Evolutionary conservation across 1,140 invertebrate species (phyloP).

Genomic region (Meloidogyne exigua): DNA sequence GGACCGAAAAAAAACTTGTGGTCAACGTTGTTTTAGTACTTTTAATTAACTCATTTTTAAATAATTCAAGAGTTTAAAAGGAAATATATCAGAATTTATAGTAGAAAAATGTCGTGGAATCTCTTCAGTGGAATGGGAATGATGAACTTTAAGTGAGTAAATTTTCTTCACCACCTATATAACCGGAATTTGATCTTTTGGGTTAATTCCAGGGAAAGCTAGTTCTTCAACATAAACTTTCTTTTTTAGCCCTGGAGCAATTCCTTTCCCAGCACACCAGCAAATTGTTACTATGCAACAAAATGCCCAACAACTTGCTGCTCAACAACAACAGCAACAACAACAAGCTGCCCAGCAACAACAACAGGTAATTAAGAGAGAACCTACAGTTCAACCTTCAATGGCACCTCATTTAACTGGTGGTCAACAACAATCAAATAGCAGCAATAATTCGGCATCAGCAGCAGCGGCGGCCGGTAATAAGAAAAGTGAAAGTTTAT

Average conservation of each 20-base stretch:
- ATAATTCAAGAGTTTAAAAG: neutral
- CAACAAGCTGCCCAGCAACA: slow-evolving; percentile 13
- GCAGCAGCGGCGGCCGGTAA: slow-evolving; percentile 27
- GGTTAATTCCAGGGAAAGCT: neutral
- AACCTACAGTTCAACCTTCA: neutral
- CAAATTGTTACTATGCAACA: slow-evolving; percentile 29
- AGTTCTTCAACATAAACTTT: neutral
- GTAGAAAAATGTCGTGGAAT: neutral
- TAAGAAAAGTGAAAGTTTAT: slow-evolving; percentile 4
- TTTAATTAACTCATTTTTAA: too few species aligned
- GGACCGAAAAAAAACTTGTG: neutral
- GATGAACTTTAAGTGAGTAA: neutral
- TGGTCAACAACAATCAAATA: neutral
- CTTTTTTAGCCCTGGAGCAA: slow-evolving; percentile 16
- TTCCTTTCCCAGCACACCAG: slow-evolving; percentile 13
- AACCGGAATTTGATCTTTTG: neutral
- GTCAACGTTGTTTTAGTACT: neutral
- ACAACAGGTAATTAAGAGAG: slow-evolving; percentile 18
- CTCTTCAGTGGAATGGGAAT: slow-evolving; percentile 1
- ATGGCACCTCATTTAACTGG: neutral
- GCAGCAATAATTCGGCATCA: slow-evolving; percentile 11
- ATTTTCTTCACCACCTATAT: neutral
- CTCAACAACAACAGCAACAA: slow-evolving; percentile 14
- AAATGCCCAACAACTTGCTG: slow-evolving; percentile 6
- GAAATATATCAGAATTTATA: neutral